Conservation (phyloP, 2,888 invertebrate species). For the Strigamia transsilvanica region DNA sequence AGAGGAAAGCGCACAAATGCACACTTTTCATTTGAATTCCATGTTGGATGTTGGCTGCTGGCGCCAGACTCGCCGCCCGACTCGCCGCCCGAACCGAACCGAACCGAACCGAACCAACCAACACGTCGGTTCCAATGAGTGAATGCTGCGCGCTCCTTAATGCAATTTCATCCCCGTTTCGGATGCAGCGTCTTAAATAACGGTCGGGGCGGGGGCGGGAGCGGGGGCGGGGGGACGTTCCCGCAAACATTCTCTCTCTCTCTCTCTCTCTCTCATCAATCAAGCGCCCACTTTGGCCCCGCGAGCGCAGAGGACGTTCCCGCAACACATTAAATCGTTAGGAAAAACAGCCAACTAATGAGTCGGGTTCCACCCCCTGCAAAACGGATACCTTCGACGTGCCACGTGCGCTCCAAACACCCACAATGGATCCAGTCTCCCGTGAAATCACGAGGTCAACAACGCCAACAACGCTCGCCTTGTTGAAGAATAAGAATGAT, state of each 20-base stretch:
- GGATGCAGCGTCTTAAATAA: neutral
- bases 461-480: neutral
- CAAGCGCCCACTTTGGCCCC: neutral
- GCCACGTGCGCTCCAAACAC: neutral
- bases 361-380: neutral
- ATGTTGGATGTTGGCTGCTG: too few relatives aligned
- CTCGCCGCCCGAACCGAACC: too few relatives aligned
- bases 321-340: too few relatives aligned
- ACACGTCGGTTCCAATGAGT: neutral
- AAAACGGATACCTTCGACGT: neutral
- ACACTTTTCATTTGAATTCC: too few relatives aligned
- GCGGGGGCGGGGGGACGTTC: too few relatives aligned
- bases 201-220: neutral
- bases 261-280: too few relatives aligned
- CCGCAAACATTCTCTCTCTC: too few relatives aligned
- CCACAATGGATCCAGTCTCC: neutral
- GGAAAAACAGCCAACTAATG: too few relatives aligned
- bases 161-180: neutral
- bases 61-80: neutral
- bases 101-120: too few relatives aligned
- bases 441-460: neutral
- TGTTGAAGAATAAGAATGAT: too few relatives aligned
- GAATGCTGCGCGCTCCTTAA: neutral
- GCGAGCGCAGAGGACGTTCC: too few relatives aligned
- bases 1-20: too few relatives aligned